These are phyloP conservation scores for Drosophila vallismaia DNA, from an alignment of 2,888 invertebrate genomes.

Conservation along the genomic window DNA sequence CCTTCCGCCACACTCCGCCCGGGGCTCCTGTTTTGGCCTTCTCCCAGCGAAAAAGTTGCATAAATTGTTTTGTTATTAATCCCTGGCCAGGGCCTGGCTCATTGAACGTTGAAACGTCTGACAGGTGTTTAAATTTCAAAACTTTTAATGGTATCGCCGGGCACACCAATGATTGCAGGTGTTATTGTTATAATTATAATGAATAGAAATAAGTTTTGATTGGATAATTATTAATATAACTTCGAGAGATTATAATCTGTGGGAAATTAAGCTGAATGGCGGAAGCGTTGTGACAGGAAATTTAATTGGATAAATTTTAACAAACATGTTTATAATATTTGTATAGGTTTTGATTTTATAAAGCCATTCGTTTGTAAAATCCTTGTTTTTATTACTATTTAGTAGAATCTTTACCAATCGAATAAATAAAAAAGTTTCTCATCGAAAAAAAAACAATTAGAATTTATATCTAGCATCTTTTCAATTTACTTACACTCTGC, in stretches of 20 bases:
- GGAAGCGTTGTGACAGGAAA: slow-evolving; percentile 10
- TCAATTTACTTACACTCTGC: neutral
- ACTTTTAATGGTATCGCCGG: slow-evolving; percentile 51
- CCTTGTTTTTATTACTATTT: no score
- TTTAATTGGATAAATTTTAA: slow-evolving; percentile 10
- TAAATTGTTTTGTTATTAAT: slow-evolving; percentile 47
- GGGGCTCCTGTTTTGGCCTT: neutral
- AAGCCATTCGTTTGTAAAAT: neutral
- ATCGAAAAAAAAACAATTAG: neutral
- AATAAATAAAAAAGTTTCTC: neutral
- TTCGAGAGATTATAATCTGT: slow-evolving; percentile 8
- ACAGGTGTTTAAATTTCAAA: slow-evolving; percentile 55
- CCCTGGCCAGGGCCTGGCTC: slow-evolving; percentile 17
- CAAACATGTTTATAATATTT: neutral
- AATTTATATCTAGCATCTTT: neutral
- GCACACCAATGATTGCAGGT: slow-evolving; percentile 25
- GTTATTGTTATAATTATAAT: slow-evolving; percentile 49
- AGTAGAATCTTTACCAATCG: no score
- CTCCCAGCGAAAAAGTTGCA: slow-evolving; percentile 30
- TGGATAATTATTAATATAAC: slow-evolving; percentile 38
- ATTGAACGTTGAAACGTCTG: slow-evolving; percentile 37
- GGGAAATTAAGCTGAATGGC: slow-evolving; percentile 23
- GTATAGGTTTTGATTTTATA: neutral
- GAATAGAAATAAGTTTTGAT: slow-evolving; percentile 44
- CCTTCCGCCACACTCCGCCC: slow-evolving; percentile 10